A percentile compares a stretch with the other conserved stretches of the same genome.
Conservation (phyloP, 2,797 vertebrate genomes). For the Pseudochromis fuscus region DNA sequence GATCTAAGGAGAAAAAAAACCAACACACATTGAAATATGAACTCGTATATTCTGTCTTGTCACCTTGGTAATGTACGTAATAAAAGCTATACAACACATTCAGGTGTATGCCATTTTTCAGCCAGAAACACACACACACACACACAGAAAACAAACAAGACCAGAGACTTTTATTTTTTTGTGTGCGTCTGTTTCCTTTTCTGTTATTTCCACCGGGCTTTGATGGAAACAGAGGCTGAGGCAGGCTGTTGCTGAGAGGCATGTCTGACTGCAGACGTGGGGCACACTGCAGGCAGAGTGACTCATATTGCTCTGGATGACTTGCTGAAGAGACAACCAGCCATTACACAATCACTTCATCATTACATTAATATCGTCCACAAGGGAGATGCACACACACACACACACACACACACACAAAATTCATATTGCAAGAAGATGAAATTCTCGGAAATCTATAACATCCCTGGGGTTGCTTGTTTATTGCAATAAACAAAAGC, state of each 20-base stretch:
- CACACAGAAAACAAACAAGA: slow-evolving; percentile 27
- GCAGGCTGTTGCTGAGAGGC: slow-evolving; percentile 40
- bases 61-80: slow-evolving; percentile 3
- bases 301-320: slow-evolving; percentile 49
- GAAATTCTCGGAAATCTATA: slow-evolving; percentile 57
- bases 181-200: slow-evolving; percentile 18
- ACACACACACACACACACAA: neutral
- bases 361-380: slow-evolving; percentile 21
- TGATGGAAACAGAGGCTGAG: slow-evolving; percentile 35
- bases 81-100: slow-evolving; percentile 2
- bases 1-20: neutral
- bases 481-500: slow-evolving; percentile 43
- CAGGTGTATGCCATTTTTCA: neutral
- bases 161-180: neutral
- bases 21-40: neutral
- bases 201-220: slow-evolving; percentile 41
- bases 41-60: neutral
- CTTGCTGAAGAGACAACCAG: slow-evolving; percentile 37
- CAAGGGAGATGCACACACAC: slow-evolving; percentile 1
- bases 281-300: slow-evolving; percentile 37
- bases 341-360: slow-evolving; percentile 29
- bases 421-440: slow-evolving; percentile 32
- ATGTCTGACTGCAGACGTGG: slow-evolving; percentile 51
- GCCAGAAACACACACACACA: slow-evolving; percentile 1
- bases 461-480: slow-evolving; percentile 12